Evolutionary conservation across 2,888 invertebrate species (phyloP), one percentile per base, ranked within the genome.

Genomic region (Meloe dianella): DNA sequence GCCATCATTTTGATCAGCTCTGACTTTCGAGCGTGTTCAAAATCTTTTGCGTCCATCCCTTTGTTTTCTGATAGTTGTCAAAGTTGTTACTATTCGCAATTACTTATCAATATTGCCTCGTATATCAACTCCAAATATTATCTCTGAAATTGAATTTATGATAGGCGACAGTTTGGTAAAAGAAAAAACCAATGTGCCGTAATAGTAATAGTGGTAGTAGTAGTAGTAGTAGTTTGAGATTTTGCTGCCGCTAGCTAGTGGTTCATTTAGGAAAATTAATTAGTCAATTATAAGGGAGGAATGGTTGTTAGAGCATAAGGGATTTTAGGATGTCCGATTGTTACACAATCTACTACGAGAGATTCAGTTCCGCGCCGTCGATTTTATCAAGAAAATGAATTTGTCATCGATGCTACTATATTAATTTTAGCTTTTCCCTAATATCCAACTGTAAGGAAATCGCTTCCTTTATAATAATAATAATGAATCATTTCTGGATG

Each of bases 201-300:
- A 77, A 76, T 78, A 77, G 17, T 17, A 17, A 17, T 41, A 41
- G 41, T 41, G 41, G 10, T 41, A n/a, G n/a, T 41, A 2, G 32
- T 32, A 9, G 32, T 32, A 6, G 29, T 78, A 73, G 77, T 75
- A 73, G 38, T 74, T 27, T 68, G 71, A 73, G 72, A 73, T 71
- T 72, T 70, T 74, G 74, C 72, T 74, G 75, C 72, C 77, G 77
- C 78, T 76, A 78, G 76, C 77, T 76, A 78, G 71, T 17, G 78
- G 79, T 81, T 82, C 80, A 79, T 79, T 82, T 80, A 73, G 79
- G 79, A 78, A 79, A 82, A 82, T 81, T 82, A 82, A 82, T 82
- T 82, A 81, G 80, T 80, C 81, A 82, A 82, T 82, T 82, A 81
- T 81, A 78, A 75, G 76, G 75, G 77, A 77, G 76, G 78, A 77